Percentiles rank a stretch among this genome's conserved stretches.
Evolutionary conservation across 2,888 invertebrate genomes (phyloP).

Genomic region (Melanostoma scalare): DNA sequence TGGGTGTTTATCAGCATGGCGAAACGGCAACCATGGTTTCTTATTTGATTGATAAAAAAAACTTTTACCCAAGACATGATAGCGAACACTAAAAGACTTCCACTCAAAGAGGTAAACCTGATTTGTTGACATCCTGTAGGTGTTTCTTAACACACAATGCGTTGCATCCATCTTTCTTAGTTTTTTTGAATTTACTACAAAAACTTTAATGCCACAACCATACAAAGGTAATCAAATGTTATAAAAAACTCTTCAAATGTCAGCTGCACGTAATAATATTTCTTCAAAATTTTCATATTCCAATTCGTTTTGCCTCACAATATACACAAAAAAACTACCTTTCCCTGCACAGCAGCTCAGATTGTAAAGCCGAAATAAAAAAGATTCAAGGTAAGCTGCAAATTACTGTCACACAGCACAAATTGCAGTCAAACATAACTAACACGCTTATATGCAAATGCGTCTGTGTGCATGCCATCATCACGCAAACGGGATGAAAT

Average conservation of each 20-base stretch:
- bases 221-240: neutral
- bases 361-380: neutral
- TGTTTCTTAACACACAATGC: too few species aligned
- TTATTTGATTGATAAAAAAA: too few species aligned
- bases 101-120: too few species aligned
- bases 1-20: too few species aligned
- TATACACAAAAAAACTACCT: slow-evolving; percentile 10
- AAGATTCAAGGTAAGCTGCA: slow-evolving; percentile 63
- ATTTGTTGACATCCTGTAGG: too few species aligned
- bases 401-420: slow-evolving; percentile 64
- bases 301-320: slow-evolving; percentile 54
- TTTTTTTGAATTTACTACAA: neutral
- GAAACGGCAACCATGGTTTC: too few species aligned
- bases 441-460: slow-evolving; percentile 73
- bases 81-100: too few species aligned
- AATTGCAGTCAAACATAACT: slow-evolving; percentile 73
- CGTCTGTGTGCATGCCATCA: slow-evolving; percentile 38
- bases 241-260: slow-evolving; percentile 18
- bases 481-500: slow-evolving; percentile 25
- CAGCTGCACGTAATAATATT: slow-evolving; percentile 40
- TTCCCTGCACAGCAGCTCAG: slow-evolving; percentile 5
- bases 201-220: neutral
- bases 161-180: neutral
- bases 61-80: too few species aligned
- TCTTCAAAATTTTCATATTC: slow-evolving; percentile 47